Evolutionary conservation across 2,888 invertebrate genomes (phyloP).

Genomic region (Macaria liturata): DNA sequence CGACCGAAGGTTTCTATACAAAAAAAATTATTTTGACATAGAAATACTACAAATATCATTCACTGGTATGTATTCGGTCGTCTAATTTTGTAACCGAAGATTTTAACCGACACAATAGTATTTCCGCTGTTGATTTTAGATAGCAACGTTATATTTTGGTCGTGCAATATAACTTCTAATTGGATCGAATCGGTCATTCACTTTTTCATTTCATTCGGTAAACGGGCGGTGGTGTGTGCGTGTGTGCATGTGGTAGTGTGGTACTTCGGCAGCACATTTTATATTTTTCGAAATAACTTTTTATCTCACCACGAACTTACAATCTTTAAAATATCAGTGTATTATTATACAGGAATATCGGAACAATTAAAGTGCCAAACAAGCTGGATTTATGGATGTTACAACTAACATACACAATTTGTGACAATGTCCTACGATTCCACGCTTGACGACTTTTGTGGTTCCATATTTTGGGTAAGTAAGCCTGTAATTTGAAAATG

Average conservation of each 20-base stretch:
- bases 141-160: no score
- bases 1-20: no score
- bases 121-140: no score
- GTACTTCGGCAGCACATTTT: conserved; percentile 21
- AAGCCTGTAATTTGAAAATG: conserved; percentile 29
- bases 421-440: conserved; percentile 82
- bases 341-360: conserved; percentile 7
- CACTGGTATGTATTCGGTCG: no score
- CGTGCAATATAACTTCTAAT: not conserved
- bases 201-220: conserved; percentile 12
- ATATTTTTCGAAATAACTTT: conserved; percentile 20
- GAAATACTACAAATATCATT: no score
- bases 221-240: conserved; percentile 22
- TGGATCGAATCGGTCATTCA: conserved; percentile 18
- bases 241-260: conserved; percentile 24
- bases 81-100: no score
- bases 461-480: conserved; percentile 92
- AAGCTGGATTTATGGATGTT: conserved; percentile 46
- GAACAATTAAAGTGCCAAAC: conserved; percentile 30
- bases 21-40: no score
- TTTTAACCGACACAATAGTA: no score
- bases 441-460: conserved; percentile 90
- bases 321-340: conserved; percentile 18
- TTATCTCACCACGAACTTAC: conserved; percentile 16
- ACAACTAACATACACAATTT: conserved; percentile 44